Percentiles rank a stretch among this genome's conserved stretches.
phyloP scores from a whole-genome alignment of 2,113 vertebrate genomes.

The Piliocolobus tephrosceles region DNA sequence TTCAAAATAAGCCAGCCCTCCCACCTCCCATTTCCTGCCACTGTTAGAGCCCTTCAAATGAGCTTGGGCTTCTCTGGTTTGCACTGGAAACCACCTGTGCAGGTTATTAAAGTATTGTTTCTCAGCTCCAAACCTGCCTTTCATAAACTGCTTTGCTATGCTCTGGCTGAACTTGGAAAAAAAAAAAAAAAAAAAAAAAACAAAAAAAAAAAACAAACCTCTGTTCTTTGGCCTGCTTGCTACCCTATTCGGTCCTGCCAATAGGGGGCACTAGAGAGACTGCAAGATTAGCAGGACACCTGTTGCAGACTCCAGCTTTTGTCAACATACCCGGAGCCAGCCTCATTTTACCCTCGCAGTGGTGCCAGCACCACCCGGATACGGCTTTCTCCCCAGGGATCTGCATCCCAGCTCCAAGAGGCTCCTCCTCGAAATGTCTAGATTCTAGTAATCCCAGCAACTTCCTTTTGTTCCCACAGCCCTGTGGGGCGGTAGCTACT shows the following conservation, averaged over 20 bases:
- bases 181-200: too few relatives aligned
- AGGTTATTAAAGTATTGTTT: neutral
- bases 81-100: neutral
- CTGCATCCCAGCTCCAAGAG: neutral
- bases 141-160: neutral
- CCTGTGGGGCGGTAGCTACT: neutral
- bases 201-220: too few relatives aligned
- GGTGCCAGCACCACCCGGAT: neutral
- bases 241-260: neutral
- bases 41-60: neutral
- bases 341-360: neutral
- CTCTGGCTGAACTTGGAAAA: neutral
- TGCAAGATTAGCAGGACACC: neutral
- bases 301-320: neutral
- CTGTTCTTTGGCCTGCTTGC: neutral
- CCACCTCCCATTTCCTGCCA: neutral
- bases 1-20: neutral
- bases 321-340: neutral
- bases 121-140: neutral
- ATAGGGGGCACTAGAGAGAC: neutral
- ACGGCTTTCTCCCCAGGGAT: neutral
- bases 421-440: neutral
- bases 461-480: neutral
- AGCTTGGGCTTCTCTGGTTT: neutral
- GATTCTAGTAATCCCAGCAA: neutral